These are phyloP conservation scores for Corbicula japonica DNA, from an alignment of 2,888 invertebrate species.

Conservation along the genomic window DNA sequence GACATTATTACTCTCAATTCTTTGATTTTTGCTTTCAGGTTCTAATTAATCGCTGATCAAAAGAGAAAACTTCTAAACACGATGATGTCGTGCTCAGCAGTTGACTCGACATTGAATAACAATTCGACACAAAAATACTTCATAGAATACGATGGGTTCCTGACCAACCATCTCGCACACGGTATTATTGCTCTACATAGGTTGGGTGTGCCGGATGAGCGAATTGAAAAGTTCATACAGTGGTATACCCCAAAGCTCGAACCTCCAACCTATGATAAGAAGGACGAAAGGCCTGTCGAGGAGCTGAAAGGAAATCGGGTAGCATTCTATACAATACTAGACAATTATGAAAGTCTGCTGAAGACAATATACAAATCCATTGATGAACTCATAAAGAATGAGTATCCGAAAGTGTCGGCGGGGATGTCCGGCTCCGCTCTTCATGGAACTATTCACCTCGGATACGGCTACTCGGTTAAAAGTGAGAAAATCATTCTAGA, in stretches of 20 bases:
- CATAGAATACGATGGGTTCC: constrained; percentile 56
- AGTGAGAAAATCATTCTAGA: constrained; percentile 49
- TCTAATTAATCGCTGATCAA: too few species aligned
- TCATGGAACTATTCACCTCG: constrained; percentile 63
- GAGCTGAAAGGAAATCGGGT: constrained; percentile 52
- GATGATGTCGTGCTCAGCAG: background rate
- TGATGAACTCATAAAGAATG: constrained; percentile 49
- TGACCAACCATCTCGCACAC: constrained; percentile 59
- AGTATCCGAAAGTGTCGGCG: constrained; percentile 56
- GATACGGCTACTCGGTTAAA: constrained; percentile 56
- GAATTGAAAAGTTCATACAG: constrained; percentile 49
- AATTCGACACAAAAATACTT: constrained; percentile 48
- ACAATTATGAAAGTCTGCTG: constrained; percentile 37
- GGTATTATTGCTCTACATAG: constrained; percentile 59
- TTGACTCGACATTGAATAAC: constrained; percentile 25
- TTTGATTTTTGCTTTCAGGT: too few species aligned
- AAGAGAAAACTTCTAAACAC: too few species aligned
- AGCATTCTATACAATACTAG: constrained; percentile 48
- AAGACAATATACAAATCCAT: constrained; percentile 23
- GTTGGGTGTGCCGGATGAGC: constrained; percentile 43
- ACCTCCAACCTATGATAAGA: constrained; percentile 22
- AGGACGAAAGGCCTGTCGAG: constrained; percentile 23
- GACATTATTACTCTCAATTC: too few species aligned
- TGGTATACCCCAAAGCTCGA: constrained; percentile 48
- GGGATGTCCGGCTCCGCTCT: constrained; percentile 59